A percentile compares a stretch with the other conserved stretches of the same genome.
Conservation (phyloP, 2,888 invertebrate species). For the Andrena camellia region DNA sequence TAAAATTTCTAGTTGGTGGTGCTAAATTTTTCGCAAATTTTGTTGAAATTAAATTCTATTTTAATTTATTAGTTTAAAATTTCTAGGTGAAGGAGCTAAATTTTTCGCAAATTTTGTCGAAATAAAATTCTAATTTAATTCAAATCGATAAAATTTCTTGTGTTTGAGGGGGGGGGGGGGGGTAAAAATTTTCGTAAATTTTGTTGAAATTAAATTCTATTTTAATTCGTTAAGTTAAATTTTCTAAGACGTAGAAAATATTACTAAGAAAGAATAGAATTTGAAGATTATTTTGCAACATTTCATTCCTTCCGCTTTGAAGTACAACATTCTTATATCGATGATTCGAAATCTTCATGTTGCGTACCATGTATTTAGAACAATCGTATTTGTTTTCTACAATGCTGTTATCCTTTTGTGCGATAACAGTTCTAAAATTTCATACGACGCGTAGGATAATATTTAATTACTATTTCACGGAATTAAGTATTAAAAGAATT, state of each 20-base stretch:
- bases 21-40: too few relatives aligned
- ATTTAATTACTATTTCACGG: not conserved
- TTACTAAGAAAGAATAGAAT: not conserved
- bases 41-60: too few relatives aligned
- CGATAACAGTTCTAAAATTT: slow-evolving; percentile 8
- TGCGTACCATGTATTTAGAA: slow-evolving; percentile 9
- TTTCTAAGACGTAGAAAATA: not conserved
- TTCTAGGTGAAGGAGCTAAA: too few relatives aligned
- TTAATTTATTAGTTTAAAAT: too few relatives aligned
- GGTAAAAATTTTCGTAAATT: too few relatives aligned
- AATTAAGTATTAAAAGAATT: not conserved
- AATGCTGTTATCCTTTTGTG: slow-evolving; percentile 10
- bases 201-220: too few relatives aligned
- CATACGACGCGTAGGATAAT: not conserved
- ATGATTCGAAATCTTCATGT: not conserved
- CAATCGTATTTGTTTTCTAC: slow-evolving; percentile 25
- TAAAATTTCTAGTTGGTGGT: too few relatives aligned
- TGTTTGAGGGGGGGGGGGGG: too few relatives aligned
- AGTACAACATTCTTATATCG: not conserved
- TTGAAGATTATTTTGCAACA: not conserved
- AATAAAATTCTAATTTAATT: too few relatives aligned
- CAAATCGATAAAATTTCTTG: too few relatives aligned
- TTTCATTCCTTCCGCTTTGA: not conserved
- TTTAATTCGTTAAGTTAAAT: too few relatives aligned
- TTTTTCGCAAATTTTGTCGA: too few relatives aligned